Conservation (phyloP, 2,113 vertebrate species). For the Excalfactoria chinensis region DNA sequence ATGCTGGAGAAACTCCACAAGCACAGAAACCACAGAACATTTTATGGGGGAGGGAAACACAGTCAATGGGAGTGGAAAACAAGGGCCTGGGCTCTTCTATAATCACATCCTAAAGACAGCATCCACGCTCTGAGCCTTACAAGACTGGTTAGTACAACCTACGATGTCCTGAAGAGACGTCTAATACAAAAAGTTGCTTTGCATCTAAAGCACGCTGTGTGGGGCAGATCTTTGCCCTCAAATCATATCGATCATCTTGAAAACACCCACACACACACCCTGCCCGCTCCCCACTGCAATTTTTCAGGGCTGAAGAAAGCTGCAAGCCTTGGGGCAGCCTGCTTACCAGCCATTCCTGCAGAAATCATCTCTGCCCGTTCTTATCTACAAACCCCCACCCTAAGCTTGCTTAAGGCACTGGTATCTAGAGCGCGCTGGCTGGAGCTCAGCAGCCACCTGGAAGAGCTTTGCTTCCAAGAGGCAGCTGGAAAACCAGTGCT, state of each 20-base stretch:
- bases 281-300: rapidly evolving
- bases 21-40: not conserved
- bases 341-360: not conserved
- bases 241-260: not conserved
- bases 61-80: not conserved
- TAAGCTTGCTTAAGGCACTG: not conserved
- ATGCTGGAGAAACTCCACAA: not conserved
- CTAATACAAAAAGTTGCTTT: not conserved
- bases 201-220: not conserved
- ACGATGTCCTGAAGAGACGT: not conserved
- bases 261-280: not conserved
- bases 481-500: not conserved
- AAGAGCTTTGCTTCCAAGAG: not conserved
- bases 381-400: not conserved
- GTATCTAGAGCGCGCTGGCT: not conserved
- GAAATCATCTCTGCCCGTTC: not conserved
- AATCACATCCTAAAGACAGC: not conserved
- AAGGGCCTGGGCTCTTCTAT: too few relatives aligned
- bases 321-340: rapidly evolving
- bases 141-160: not conserved
- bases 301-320: not conserved
- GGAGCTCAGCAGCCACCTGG: not conserved
- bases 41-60: not conserved
- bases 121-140: not conserved
- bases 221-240: not conserved